Conservation (phyloP, 2,113 vertebrate genomes). For the Clarias gariepinus region DNA sequence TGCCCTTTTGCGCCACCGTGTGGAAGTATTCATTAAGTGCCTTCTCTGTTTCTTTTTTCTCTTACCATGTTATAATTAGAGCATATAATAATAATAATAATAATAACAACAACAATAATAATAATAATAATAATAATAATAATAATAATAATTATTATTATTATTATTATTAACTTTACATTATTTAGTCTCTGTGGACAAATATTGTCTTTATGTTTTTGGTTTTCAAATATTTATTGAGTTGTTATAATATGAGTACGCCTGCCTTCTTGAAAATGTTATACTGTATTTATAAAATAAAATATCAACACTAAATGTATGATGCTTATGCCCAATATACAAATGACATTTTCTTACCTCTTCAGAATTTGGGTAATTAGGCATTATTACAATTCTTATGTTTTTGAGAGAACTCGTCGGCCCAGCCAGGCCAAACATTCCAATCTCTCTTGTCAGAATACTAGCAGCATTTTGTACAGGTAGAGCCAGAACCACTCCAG, state of each 20-base stretch:
- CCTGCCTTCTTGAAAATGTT: background rate
- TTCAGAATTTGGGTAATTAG: constrained; percentile 49
- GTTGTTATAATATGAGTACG: background rate
- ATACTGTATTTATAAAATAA: background rate
- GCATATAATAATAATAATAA: too few species aligned
- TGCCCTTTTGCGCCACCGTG: background rate
- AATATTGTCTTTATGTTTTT: background rate
- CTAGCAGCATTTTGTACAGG: constrained; percentile 46
- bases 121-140: too few species aligned
- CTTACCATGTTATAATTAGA: background rate
- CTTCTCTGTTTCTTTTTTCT: background rate
- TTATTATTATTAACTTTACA: background rate
- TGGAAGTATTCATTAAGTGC: background rate
- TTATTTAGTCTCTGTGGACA: background rate
- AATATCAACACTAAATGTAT: background rate
- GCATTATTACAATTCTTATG: constrained; percentile 62
- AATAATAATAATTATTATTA: too few species aligned
- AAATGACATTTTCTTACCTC: constrained; percentile 49
- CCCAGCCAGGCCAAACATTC: constrained; percentile 49
- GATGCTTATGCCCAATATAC: background rate
- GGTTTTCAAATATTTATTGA: background rate
- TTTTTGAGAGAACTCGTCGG: constrained; percentile 45
- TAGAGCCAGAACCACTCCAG: constrained; percentile 53
- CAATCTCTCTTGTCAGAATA: constrained; percentile 58
- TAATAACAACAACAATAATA: too few species aligned